phyloP scores from a whole-genome alignment of 2,888 invertebrate genomes.

The Andrena bicolor region DNA sequence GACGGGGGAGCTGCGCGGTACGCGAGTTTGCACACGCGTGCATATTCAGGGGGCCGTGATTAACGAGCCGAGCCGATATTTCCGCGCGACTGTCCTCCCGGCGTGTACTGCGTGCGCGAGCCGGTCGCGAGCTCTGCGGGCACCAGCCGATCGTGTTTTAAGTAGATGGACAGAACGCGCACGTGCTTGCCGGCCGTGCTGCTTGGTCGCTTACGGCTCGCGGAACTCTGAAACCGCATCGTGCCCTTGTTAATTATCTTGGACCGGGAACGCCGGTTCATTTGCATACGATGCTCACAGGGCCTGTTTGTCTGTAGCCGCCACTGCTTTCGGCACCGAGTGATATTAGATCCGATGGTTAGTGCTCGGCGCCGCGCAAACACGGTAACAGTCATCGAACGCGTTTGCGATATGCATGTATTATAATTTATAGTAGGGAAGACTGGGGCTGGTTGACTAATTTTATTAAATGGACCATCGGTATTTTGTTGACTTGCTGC shows the following conservation, averaged over 20 bases:
- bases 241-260: slow-evolving; percentile 7
- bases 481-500: no score
- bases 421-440: no score
- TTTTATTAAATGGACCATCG: no score
- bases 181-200: background rate
- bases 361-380: background rate
- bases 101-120: background rate
- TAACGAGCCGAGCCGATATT: slow-evolving; percentile 60
- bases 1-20: background rate
- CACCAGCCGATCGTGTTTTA: slow-evolving; percentile 19
- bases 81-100: slow-evolving; percentile 33
- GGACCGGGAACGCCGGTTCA: background rate
- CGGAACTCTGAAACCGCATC: slow-evolving; percentile 2
- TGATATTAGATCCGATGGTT: slow-evolving; percentile 2
- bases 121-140: background rate
- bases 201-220: background rate
- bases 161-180: slow-evolving; percentile 6
- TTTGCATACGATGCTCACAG: background rate
- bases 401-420: no score
- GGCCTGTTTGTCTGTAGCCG: background rate
- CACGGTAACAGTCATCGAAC: background rate
- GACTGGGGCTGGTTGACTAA: no score
- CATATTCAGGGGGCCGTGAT: slow-evolving; percentile 31
- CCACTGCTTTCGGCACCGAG: background rate
- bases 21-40: slow-evolving; percentile 30